phyloP scores from a whole-genome alignment of 1,140 invertebrate genomes.

The Gonioctena quinquepunctata region DNA sequence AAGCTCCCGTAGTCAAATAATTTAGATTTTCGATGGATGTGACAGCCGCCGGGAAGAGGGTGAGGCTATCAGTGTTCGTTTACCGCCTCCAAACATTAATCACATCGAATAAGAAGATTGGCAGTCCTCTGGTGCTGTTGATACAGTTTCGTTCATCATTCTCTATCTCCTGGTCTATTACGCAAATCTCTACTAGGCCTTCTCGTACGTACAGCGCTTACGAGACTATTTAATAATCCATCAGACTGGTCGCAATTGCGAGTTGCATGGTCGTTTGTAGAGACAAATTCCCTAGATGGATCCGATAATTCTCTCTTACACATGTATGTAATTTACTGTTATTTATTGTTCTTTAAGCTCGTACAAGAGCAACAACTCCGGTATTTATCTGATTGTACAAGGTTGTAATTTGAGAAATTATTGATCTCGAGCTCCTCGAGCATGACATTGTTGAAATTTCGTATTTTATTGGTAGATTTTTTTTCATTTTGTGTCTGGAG shows the following conservation, averaged over 20 bases:
- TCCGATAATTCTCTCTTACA: conserved; percentile 7
- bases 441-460: background rate
- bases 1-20: no score
- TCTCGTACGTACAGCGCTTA: background rate
- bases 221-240: background rate
- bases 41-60: no score
- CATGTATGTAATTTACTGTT: conserved; percentile 7
- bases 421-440: background rate
- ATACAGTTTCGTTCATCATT: background rate
- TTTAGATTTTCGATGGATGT: no score
- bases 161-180: background rate
- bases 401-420: background rate
- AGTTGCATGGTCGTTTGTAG: background rate
- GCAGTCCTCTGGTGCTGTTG: no score
- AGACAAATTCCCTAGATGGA: conserved; percentile 7
- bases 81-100: no score
- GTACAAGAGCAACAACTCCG: background rate
- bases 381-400: background rate
- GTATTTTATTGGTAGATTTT: no score
- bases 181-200: background rate
- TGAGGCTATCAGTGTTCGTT: no score
- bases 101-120: no score
- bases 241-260: background rate
- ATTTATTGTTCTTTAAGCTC: conserved; percentile 4
- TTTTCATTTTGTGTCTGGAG: background rate